Evolutionary conservation across 2,113 vertebrate species (phyloP).

Genomic region (Gulo gulo): DNA sequence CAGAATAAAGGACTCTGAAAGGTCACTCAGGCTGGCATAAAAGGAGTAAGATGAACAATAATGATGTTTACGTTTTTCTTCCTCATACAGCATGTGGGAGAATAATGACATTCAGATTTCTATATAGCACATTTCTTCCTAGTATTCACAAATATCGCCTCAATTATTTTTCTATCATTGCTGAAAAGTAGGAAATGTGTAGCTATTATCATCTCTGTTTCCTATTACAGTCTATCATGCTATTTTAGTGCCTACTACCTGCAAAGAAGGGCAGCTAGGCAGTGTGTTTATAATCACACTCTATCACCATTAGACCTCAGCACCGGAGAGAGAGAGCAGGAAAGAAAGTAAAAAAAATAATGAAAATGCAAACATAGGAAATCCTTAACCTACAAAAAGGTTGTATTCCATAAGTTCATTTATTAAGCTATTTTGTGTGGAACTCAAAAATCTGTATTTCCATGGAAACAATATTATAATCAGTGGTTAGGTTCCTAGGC

Average conservation of each 20-base stretch:
- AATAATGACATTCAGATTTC: slow-evolving; percentile 72
- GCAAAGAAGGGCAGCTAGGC: slow-evolving; percentile 42
- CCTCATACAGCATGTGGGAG: slow-evolving; percentile 23
- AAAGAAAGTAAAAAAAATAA: slow-evolving; percentile 61
- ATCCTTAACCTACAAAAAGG: slow-evolving; percentile 52
- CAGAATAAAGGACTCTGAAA: slow-evolving; percentile 66
- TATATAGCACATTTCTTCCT: slow-evolving; percentile 49
- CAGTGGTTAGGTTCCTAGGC: slow-evolving; percentile 23
- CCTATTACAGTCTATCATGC: slow-evolving; percentile 51
- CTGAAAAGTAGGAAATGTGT: slow-evolving; percentile 72
- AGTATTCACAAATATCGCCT: slow-evolving; percentile 68
- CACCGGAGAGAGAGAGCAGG: slow-evolving; percentile 27
- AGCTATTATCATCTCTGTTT: slow-evolving; percentile 69
- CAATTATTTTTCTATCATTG: slow-evolving; percentile 75
- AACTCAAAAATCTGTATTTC: slow-evolving; percentile 61
- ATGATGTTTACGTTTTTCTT: slow-evolving; percentile 72
- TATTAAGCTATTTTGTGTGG: slow-evolving; percentile 18
- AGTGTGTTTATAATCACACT: slow-evolving; percentile 61
- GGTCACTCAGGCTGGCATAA: slow-evolving; percentile 56
- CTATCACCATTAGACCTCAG: slow-evolving; percentile 44
- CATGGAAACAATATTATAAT: slow-evolving; percentile 51
- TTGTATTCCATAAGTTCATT: slow-evolving; percentile 47
- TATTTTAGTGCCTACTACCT: slow-evolving; percentile 43
- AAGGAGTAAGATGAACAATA: slow-evolving; percentile 60
- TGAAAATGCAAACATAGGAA: slow-evolving; percentile 60